Percentiles rank a stretch among this genome's conserved stretches.
Conservation (phyloP, 2,888 invertebrate species). For the Heliconius cydno region DNA sequence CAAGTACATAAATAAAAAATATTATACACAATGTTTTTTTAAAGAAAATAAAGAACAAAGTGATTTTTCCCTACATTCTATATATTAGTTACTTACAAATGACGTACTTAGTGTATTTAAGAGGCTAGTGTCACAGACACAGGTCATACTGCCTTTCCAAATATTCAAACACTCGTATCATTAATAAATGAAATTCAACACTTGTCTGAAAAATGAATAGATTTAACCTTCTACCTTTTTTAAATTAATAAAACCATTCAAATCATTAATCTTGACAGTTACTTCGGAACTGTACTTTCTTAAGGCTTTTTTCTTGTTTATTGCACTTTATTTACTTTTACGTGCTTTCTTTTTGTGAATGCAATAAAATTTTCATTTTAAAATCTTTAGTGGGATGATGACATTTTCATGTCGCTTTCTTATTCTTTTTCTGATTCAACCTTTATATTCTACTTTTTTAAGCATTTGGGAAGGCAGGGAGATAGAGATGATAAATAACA, state of each 20-base stretch:
- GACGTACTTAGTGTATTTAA: not conserved
- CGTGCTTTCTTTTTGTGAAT: constrained; percentile 30
- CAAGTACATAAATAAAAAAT: not conserved
- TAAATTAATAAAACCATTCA: constrained; percentile 6
- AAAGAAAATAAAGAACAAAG: too few species aligned
- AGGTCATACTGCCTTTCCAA: constrained; percentile 1
- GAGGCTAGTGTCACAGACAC: not conserved
- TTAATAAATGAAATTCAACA: not conserved
- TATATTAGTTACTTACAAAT: too few species aligned
- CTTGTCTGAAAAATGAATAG: not conserved
- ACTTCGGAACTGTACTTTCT: constrained; percentile 34
- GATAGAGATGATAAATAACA: too few species aligned
- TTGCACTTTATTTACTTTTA: constrained; percentile 35
- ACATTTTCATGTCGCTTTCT: not conserved
- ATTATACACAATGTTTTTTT: too few species aligned
- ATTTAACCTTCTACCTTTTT: not conserved
- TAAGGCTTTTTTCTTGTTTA: constrained; percentile 32
- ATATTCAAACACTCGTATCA: not conserved
- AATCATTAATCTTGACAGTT: constrained; percentile 32
- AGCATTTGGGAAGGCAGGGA: too few species aligned
- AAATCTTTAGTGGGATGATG: too few species aligned
- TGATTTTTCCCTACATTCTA: too few species aligned
- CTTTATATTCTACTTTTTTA: not conserved
- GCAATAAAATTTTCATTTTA: constrained; percentile 4
- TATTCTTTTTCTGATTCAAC: not conserved